Evolutionary conservation across 37 sponge, comb jelly and placozoan species (phyloP).

Genomic region (Dysidea cf. avara): DNA sequence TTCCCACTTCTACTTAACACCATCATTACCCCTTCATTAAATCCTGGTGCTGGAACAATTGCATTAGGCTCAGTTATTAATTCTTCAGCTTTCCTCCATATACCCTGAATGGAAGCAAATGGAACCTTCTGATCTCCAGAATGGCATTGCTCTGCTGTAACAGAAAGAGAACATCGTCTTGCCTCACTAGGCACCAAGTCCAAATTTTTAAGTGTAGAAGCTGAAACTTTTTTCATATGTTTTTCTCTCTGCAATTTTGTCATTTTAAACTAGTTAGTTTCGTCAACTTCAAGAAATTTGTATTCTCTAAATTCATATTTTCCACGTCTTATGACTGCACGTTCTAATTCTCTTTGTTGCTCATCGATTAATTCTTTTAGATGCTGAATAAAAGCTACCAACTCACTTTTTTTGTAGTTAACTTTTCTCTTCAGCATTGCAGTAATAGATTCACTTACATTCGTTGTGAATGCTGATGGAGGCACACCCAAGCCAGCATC

Average conservation of each 20-base stretch:
- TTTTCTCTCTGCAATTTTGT: constrained; percentile 6
- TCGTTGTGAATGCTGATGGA: background rate
- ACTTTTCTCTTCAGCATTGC: constrained; percentile 26
- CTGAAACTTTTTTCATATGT: constrained; percentile 1
- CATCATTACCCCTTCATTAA: constrained; percentile 3
- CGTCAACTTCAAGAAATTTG: constrained; percentile 10
- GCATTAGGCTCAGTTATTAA: background rate
- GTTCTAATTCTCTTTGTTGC: constrained; percentile 33
- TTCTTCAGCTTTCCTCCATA: constrained; percentile 28
- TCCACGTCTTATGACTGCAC: constrained; percentile 38
- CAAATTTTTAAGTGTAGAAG: too few relatives aligned
- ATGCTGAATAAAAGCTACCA: constrained; percentile 18
- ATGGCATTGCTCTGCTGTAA: background rate
- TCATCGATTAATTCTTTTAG: constrained; percentile 33
- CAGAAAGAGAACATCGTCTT: constrained; percentile 2
- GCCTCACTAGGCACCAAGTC: too few relatives aligned
- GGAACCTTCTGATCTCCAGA: constrained; percentile 1
- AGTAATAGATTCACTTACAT: constrained; percentile 9
- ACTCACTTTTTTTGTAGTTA: constrained; percentile 39
- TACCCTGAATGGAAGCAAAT: constrained; percentile 22
- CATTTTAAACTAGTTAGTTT: constrained; percentile 6
- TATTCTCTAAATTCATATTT: constrained; percentile 27
- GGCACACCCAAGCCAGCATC: constrained; percentile 17
- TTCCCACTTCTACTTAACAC: constrained; percentile 25
- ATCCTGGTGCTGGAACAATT: constrained; percentile 33